Evolutionary conservation across 2,113 vertebrate species (phyloP).

Genomic region (Onychorhynchus coronatus): DNA sequence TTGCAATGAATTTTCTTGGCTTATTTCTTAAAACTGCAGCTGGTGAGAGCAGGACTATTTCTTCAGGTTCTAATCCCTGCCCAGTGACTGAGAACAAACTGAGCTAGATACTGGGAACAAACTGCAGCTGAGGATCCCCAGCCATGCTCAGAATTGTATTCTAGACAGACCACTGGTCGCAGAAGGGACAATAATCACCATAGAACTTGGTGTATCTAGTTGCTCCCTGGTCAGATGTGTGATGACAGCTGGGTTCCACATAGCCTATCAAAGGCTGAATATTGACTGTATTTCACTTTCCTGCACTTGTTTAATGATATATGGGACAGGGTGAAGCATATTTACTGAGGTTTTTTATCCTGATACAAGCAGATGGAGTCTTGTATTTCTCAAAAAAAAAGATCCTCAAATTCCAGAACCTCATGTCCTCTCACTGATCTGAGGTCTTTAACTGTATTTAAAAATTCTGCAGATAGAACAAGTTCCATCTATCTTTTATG

Average conservation of each 20-base stretch:
- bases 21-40: background rate
- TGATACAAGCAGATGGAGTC: background rate
- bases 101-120: background rate
- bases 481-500: too few relatives aligned
- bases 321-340: background rate
- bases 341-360: background rate
- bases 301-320: background rate
- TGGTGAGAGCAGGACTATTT: background rate
- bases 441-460: too few relatives aligned
- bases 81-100: background rate
- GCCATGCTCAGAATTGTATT: background rate
- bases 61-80: background rate
- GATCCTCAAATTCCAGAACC: too few relatives aligned
- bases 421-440: too few relatives aligned
- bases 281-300: background rate
- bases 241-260: background rate
- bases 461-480: too few relatives aligned
- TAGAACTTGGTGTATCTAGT: background rate
- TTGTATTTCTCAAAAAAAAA: too few relatives aligned
- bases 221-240: background rate
- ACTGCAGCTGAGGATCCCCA: background rate
- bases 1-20: background rate
- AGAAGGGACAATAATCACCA: background rate
- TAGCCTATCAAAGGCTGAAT: background rate
- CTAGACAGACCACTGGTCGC: background rate